phyloP scores from a whole-genome alignment of 2,113 vertebrate species.

The Phylloscopus whistleri region DNA sequence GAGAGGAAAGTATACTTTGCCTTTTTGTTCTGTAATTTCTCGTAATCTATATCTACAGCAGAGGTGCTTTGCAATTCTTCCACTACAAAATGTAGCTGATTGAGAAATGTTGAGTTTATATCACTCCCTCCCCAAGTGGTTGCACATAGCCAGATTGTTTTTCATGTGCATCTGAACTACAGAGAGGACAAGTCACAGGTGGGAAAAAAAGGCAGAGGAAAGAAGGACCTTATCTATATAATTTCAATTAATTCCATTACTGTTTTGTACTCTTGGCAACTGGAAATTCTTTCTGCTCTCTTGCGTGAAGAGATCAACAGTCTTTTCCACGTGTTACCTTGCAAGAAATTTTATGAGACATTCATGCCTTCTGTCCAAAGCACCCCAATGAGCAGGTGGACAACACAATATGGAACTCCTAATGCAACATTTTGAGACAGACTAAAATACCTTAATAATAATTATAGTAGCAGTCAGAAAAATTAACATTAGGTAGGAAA shows the following conservation, averaged over 20 bases:
- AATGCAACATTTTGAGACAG: background rate
- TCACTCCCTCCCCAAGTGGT: background rate
- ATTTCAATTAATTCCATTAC: background rate
- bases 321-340: background rate
- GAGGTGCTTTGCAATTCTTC: background rate
- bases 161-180: background rate
- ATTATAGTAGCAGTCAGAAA: background rate
- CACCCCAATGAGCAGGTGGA: accelerated
- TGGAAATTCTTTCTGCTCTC: background rate
- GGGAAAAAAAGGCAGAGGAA: background rate
- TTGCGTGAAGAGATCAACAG: background rate
- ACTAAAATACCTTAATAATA: background rate
- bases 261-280: background rate
- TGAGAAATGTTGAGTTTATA: background rate
- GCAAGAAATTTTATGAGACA: background rate
- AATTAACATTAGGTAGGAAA: background rate
- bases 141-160: background rate
- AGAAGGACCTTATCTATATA: background rate
- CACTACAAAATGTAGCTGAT: background rate
- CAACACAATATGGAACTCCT: background rate
- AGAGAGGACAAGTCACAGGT: background rate
- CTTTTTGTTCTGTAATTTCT: background rate
- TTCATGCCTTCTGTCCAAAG: background rate
- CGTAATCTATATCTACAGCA: background rate
- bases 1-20: background rate